phyloP scores from a whole-genome alignment of 2,113 vertebrate species.

The Balaenoptera acutorostrata region DNA sequence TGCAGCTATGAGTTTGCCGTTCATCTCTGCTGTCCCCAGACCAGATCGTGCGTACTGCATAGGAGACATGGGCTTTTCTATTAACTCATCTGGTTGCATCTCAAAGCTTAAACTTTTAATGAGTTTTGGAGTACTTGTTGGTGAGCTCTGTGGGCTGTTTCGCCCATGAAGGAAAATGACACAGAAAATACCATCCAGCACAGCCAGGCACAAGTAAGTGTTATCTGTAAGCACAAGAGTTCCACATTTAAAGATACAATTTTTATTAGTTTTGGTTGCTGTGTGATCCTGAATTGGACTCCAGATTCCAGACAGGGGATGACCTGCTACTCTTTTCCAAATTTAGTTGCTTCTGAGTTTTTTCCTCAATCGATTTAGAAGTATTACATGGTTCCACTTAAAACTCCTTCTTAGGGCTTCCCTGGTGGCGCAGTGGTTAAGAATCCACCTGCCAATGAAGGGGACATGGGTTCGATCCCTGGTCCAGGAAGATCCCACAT shows the following conservation, averaged over 20 bases:
- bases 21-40: constrained; percentile 91
- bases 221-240: constrained; percentile 82
- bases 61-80: constrained; percentile 92
- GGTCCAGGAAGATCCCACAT: too few species aligned
- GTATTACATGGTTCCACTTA: constrained; percentile 25
- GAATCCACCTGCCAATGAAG: too few species aligned
- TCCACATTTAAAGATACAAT: background rate
- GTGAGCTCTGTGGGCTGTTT: constrained; percentile 95
- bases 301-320: background rate
- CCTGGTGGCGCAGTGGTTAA: too few species aligned
- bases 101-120: constrained; percentile 97
- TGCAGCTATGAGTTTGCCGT: constrained; percentile 91
- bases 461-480: too few species aligned
- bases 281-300: constrained; percentile 15
- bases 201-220: constrained; percentile 95
- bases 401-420: background rate
- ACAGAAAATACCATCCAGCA: constrained; percentile 93
- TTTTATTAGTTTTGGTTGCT: background rate
- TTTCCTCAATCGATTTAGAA: background rate
- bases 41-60: constrained; percentile 98
- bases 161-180: constrained; percentile 98
- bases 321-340: background rate
- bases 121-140: constrained; percentile 92
- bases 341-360: constrained; percentile 14
- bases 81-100: constrained; percentile 84